These are phyloP conservation scores for Lycia hirtaria DNA, from an alignment of 2,888 invertebrate genomes.

Conservation along the genomic window DNA sequence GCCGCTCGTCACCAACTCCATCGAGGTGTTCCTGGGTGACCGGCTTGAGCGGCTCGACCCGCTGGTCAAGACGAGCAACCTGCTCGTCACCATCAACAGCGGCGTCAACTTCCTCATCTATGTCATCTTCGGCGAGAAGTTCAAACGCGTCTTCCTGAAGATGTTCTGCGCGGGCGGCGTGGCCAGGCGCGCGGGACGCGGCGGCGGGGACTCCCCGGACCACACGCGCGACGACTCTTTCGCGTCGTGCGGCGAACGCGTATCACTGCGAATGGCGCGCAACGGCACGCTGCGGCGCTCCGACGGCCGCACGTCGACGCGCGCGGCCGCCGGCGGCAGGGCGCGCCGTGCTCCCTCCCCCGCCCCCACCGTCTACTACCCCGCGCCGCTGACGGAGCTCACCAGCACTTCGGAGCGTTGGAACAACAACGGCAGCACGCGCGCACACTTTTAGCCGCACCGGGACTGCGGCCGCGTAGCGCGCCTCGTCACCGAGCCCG, in stretches of 20 bases:
- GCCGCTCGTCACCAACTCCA: slow-evolving; percentile 93
- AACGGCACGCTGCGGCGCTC: slow-evolving; percentile 74
- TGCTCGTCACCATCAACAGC: slow-evolving; percentile 98
- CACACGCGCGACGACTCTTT: slow-evolving; percentile 93
- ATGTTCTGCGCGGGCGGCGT: slow-evolving; percentile 89
- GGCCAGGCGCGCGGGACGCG: slow-evolving; percentile 84
- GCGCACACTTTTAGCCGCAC: slow-evolving; percentile 24
- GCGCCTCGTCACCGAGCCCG: not conserved
- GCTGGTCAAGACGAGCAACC: slow-evolving; percentile 93
- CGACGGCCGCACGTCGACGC: slow-evolving; percentile 50
- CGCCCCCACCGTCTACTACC: slow-evolving; percentile 70
- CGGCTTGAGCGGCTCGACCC: slow-evolving; percentile 82
- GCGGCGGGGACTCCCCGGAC: slow-evolving; percentile 86
- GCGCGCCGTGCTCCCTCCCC: slow-evolving; percentile 51
- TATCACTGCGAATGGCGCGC: slow-evolving; percentile 87
- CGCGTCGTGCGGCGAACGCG: slow-evolving; percentile 91
- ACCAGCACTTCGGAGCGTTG: slow-evolving; percentile 50
- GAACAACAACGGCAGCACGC: slow-evolving; percentile 61
- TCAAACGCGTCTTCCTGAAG: slow-evolving; percentile 93
- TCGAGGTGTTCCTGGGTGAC: slow-evolving; percentile 89
- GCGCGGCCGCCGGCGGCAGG: slow-evolving; percentile 40
- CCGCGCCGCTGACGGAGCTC: slow-evolving; percentile 57
- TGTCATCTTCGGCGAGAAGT: slow-evolving; percentile 98
- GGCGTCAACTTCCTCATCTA: slow-evolving; percentile 99
- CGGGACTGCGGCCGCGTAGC: not conserved